Base-by-base conservation (phyloP, 2,888 invertebrate species). In the Lasioglossum calceatum region DNA sequence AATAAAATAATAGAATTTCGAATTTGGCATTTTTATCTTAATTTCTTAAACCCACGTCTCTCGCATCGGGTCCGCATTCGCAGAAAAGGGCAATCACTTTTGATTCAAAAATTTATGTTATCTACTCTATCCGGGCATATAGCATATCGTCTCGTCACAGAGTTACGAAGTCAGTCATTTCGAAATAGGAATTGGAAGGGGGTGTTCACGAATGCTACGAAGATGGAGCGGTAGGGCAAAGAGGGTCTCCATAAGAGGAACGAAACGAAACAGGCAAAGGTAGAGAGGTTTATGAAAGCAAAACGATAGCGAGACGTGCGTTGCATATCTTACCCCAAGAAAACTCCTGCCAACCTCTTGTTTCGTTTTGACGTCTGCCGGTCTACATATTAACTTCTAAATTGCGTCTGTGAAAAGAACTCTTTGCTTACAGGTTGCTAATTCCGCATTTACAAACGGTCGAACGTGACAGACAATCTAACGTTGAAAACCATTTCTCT, bases 241-340 rank as follows among this genome's bases (percentile, higher is more conserved):
- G 86, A 89, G 85, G 88, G 87, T 86, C 76, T 54, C 75, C 74
- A 80, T 85, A 86, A 76, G 85, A 85, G 85, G 84, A 88, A 87
- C 84, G 82, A 82, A 81, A 83, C 85, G 82, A 77, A 83, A 81
- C 86, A 89, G 89, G 79, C 75, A 81, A 85, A 84, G 85, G 88
- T 88, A 88, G 88, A 91, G 90, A 90, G 92, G 91, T 92, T 93
- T 93, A 92, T 91, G 93, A 93, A 92, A 93, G 92, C 93, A 93
- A 93, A 93, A 93, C 92, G 92, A 92, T 91, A 92, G 87, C 86
- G 89, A 89, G 87, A 93, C 92, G 93, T 93, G 93, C 93, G 89
- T 93, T 90, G 92, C 92, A 88, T 93, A 92, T 91, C 88, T 93
- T 91, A 87, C 87, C 83, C 88, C 85, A 74, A 87, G 82, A 77